Evolutionary conservation across 35 echinoderm and acorn worm genomes (phyloP).

Genomic region (Heliocidaris tuberculata): DNA sequence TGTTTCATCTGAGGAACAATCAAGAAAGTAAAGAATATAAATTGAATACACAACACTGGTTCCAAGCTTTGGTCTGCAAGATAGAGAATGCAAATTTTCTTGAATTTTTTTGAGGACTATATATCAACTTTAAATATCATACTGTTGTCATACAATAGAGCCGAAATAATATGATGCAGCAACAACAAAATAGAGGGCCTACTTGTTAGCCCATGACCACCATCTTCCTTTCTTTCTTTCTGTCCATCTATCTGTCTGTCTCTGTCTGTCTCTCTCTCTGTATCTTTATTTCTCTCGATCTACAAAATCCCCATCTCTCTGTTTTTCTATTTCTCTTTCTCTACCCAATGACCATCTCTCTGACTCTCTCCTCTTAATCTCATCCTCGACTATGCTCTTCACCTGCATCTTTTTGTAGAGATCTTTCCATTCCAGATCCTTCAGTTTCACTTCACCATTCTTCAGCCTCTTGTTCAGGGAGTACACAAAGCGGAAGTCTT

Average conservation of each 20-base stretch:
- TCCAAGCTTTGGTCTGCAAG: neutral
- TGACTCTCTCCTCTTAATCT: neutral
- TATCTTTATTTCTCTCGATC: too few species aligned
- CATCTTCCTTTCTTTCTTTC: too few species aligned
- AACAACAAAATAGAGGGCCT: too few species aligned
- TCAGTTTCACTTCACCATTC: conserved; percentile 14
- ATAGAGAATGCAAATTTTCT: neutral
- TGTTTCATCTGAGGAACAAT: conserved; percentile 35
- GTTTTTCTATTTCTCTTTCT: neutral
- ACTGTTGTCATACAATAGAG: neutral
- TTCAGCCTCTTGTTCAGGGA: conserved; percentile 39
- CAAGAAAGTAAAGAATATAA: neutral
- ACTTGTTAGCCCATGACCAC: too few species aligned
- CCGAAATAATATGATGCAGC: too few species aligned
- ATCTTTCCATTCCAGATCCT: conserved; percentile 25
- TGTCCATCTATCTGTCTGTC: neutral
- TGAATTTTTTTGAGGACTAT: neutral
- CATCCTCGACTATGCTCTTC: neutral
- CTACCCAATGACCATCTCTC: neutral
- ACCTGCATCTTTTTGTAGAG: conserved; percentile 46
- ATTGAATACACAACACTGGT: neutral
- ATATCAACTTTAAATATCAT: neutral
- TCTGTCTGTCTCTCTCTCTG: neutral
- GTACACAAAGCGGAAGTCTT: conserved; percentile 41
- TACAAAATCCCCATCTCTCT: neutral